Evolutionary conservation across 2,797 vertebrate genomes (phyloP).

Genomic region (Erpetoichthys calabaricus): DNA sequence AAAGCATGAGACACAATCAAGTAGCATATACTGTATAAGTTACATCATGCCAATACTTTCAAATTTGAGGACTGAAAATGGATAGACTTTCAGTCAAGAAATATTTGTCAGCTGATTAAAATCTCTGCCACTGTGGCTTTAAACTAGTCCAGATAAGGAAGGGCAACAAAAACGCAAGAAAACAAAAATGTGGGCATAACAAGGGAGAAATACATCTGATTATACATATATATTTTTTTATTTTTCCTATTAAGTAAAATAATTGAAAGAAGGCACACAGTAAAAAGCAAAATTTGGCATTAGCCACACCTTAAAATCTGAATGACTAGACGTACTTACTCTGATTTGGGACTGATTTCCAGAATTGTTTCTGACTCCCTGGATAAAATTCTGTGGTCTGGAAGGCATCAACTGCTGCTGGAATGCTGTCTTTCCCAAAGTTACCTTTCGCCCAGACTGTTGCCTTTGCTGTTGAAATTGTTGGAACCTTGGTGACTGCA

Average conservation of each 20-base stretch:
- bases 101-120: too few relatives aligned
- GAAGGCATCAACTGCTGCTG: slow-evolving; percentile 48
- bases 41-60: too few relatives aligned
- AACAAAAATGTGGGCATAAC: too few relatives aligned
- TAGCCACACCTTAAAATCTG: slow-evolving; percentile 8
- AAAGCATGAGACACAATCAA: too few relatives aligned
- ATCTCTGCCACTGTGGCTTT: too few relatives aligned
- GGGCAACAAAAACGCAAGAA: too few relatives aligned
- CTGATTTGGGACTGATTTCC: slow-evolving; percentile 53
- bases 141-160: too few relatives aligned
- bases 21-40: too few relatives aligned
- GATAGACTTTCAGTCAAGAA: too few relatives aligned
- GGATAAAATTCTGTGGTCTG: slow-evolving; percentile 20
- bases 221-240: neutral
- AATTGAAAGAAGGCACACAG: slow-evolving; percentile 16
- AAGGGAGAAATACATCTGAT: neutral
- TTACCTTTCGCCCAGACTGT: slow-evolving; percentile 72
- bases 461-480: slow-evolving; percentile 41
- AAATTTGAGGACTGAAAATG: too few relatives aligned
- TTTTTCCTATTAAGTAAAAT: neutral
- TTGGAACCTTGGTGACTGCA: slow-evolving; percentile 47
- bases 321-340: slow-evolving; percentile 30
- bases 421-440: slow-evolving; percentile 51
- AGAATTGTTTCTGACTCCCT: slow-evolving; percentile 52
- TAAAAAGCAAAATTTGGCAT: slow-evolving; percentile 14